Base-by-base conservation (phyloP, 2,888 invertebrate species). In the Trichopria drosophilae region DNA sequence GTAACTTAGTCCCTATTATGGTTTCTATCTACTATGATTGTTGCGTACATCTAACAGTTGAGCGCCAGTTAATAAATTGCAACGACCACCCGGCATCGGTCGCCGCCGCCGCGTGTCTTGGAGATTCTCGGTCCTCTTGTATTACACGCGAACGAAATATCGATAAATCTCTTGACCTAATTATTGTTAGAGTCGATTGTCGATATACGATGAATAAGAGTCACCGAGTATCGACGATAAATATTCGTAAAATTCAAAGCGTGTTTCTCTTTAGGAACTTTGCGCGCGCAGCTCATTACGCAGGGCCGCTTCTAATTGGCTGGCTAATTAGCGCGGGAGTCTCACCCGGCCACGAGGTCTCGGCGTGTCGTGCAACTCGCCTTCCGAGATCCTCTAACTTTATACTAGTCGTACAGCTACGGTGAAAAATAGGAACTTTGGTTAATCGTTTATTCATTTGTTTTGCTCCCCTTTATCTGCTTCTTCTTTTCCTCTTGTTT, bases 401-500 rank as follows among this genome's bases (percentile, higher is more conserved):
- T 29, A 22, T 48, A 50, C 48, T 54, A 55, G 47, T 41, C 53
- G 51, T 48, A 56, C 34, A 47, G 49, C 59, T 64, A 60, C 39
- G 51, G 67, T 73, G 71, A 69, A 73, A 73, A 74, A 73, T 74
- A 74, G 74, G 74, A 74, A 73, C 73, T 74, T 73, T 74, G 66
- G 73, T 74, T 73, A 61, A 65, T 64, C 66, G 62, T 60, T 57
- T 24, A 24, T 24, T 24, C 10, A 10, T 24, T 24, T 24, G 6
- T n/a, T 55, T 48, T 40, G 45, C 32, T 28, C 26, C n/a, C 26
- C n/a, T 26, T 36, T 15, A 13, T 29, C 4, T 22, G 16, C 29
- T 20, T 6, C 22, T 36, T 9, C 18, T n/a, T 31, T 9, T 22
- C 24, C 23, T 19, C 18, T 12, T 10, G 15, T 12, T 4, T 36